Conservation (phyloP, 2,888 invertebrate genomes). For the Tetramorium bicarinatum region DNA sequence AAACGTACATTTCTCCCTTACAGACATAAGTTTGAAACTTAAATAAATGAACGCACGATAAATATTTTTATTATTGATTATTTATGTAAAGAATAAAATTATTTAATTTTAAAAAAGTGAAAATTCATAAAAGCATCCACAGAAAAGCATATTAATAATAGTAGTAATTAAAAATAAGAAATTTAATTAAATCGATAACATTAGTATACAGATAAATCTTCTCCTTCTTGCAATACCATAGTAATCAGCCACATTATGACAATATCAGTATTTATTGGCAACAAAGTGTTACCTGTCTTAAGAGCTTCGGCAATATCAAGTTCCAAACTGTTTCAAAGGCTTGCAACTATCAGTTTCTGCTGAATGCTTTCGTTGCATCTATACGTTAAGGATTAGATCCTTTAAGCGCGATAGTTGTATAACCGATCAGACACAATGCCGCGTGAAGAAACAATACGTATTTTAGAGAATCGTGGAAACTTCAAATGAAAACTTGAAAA, state of each 20-base stretch:
- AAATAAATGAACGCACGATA: not conserved
- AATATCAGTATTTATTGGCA: not conserved
- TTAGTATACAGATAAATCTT: not conserved
- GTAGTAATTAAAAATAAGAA: not conserved
- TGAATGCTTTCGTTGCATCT: conserved; percentile 44
- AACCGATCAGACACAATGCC: conserved; percentile 13
- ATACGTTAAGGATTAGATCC: conserved; percentile 32
- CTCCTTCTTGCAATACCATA: not conserved
- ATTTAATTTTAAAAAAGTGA: not conserved
- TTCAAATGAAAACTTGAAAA: conserved; percentile 6
- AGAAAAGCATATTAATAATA: not conserved
- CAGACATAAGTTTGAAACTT: not conserved
- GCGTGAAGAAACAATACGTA: conserved; percentile 21
- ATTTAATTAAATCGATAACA: not conserved
- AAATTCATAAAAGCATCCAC: not conserved
- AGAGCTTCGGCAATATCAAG: conserved; percentile 37
- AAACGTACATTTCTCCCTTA: not conserved
- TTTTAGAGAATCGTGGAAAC: not conserved
- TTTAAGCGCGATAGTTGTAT: conserved; percentile 22
- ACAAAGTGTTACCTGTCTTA: conserved; percentile 9
- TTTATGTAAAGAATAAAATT: conserved; percentile 8
- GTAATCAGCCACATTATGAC: not conserved
- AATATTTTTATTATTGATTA: conserved; percentile 24
- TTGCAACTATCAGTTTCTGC: conserved; percentile 38
- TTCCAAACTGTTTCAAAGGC: conserved; percentile 35